Base-by-base conservation (phyloP, 2,113 vertebrate species). In the Nothocercus nigrocapillus region DNA sequence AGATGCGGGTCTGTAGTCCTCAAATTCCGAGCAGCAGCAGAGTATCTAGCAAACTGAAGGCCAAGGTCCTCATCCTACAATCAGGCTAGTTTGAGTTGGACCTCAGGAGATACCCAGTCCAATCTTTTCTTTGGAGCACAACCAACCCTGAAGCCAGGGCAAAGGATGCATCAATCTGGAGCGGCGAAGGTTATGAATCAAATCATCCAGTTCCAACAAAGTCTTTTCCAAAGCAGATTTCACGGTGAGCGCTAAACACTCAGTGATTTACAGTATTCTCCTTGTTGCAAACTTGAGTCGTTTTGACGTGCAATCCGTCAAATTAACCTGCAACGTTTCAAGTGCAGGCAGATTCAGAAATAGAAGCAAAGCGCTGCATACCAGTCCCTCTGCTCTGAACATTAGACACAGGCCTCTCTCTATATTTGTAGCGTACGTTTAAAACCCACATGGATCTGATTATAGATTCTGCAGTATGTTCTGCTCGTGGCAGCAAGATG, bases 361-460 rank as follows among this genome's bases (percentile, higher is more conserved):
- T 58, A 95, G 90, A 84, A 88, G 34, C 68, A 72, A 36, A 93
- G 77, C 94, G 64, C 47, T 59, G 51, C 56, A 6, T 79, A 27
- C 88, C 32, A 0, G 11, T 90, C 53, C 45, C 68, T 90, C 58
- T 94, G 88, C 93, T n/a, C 1, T 75, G 88, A 78, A 47, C 76
- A 69, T 91, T 59, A 74, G 81, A 66, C 94, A 40, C 85, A 75
- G 63, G 44, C 62, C 68, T 94, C 85, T 53, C 93, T 72, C 94
- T 96, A 82, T 93, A 92, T 95, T 79, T 76, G 92, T 84, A 87
- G 58, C 88, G 96, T 96, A 95, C 70, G 14, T 95, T 93, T 56
- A 67, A 97, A 96, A 95, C 93, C 96, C 94, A 96, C 95, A 89
- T 95, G 90, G 95, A 95, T 73, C 95, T 79, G 90, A 93, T 96